A percentile compares a stretch with the other conserved stretches of the same genome.
Conservation (phyloP, 1,140 invertebrate species). For the Drosophila orosa region DNA sequence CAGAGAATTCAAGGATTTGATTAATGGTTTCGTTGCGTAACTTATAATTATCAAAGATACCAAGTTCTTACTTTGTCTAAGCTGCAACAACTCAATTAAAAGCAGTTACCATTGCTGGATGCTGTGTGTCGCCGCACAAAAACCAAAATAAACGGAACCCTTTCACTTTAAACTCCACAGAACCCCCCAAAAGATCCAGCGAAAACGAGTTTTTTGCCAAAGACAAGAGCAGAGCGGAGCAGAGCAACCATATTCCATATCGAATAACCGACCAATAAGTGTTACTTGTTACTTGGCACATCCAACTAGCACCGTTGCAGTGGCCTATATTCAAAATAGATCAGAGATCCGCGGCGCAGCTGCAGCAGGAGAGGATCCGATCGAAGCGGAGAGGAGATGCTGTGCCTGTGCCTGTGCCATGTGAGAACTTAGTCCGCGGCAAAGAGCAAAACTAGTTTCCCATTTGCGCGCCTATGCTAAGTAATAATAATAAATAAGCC, state of each 20-base stretch:
- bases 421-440: conserved; percentile 48
- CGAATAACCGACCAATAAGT: conserved; percentile 52
- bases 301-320: conserved; percentile 73
- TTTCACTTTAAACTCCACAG: conserved; percentile 68
- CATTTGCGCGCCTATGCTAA: conserved; percentile 77
- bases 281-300: conserved; percentile 41
- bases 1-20: conserved; percentile 6
- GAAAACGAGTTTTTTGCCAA: conserved; percentile 64
- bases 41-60: conserved; percentile 7
- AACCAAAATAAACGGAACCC: conserved; percentile 61
- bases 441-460: conserved; percentile 67
- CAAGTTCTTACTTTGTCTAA: not conserved
- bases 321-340: conserved; percentile 83
- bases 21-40: conserved; percentile 15
- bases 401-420: conserved; percentile 33
- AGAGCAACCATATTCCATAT: conserved; percentile 53
- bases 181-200: conserved; percentile 54
- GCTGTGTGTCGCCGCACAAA: conserved; percentile 5
- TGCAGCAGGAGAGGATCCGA: conserved; percentile 37
- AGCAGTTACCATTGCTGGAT: conserved; percentile 9
- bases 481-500: conserved; percentile 81
- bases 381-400: conserved; percentile 23
- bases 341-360: conserved; percentile 60
- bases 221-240: conserved; percentile 25
- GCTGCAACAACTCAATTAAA: conserved; percentile 8